These are phyloP conservation scores for Nomia melanderi DNA, from an alignment of 1,140 invertebrate species.

Conservation along the genomic window DNA sequence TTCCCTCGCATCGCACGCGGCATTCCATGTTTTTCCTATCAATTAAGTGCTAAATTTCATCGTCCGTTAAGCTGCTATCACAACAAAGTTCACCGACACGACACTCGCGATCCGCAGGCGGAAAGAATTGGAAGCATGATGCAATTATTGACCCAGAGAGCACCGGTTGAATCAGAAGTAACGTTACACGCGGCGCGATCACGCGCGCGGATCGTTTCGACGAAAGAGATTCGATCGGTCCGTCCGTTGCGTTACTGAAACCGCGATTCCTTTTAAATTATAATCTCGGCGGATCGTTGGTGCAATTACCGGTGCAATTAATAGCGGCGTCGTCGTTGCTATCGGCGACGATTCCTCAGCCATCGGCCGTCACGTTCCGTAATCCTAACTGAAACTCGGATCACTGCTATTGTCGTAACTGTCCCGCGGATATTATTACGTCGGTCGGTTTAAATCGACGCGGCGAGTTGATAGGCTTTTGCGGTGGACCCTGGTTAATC, in stretches of 20 bases:
- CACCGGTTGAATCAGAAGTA: constrained; percentile 8
- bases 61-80: too few relatives aligned
- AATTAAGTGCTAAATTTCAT: too few relatives aligned
- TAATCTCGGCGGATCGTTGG: constrained; percentile 36
- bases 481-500: constrained; percentile 36
- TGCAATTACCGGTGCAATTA: constrained; percentile 50
- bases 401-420: constrained; percentile 49
- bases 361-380: constrained; percentile 44
- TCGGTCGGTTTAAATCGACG: constrained; percentile 37
- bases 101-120: too few relatives aligned
- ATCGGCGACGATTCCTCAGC: constrained; percentile 19
- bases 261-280: constrained; percentile 40
- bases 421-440: constrained; percentile 52
- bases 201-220: constrained; percentile 24
- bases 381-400: constrained; percentile 38
- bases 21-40: too few relatives aligned
- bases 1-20: too few relatives aligned
- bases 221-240: constrained; percentile 27
- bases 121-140: not conserved
- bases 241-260: constrained; percentile 7
- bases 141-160: not conserved
- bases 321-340: constrained; percentile 34
- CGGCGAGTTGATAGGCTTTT: constrained; percentile 37
- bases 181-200: constrained; percentile 31
- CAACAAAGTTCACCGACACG: too few relatives aligned